phyloP scores from a whole-genome alignment of 1,140 invertebrate species.

The Cydia strobilella region DNA sequence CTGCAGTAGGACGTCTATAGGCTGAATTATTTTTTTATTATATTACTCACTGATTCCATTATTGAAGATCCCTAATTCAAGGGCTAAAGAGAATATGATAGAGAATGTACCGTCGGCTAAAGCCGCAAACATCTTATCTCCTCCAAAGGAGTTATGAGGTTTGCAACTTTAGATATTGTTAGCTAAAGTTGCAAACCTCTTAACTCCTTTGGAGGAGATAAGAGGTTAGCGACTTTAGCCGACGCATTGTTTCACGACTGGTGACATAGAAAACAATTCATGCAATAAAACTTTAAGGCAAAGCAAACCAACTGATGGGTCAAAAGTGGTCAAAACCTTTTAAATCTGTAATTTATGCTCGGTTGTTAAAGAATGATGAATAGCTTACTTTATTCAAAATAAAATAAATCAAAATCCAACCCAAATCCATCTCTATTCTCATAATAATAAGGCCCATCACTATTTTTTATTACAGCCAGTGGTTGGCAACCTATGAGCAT shows the following conservation, averaged over 20 bases:
- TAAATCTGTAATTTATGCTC: slow-evolving; percentile 51
- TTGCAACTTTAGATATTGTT: too few species aligned
- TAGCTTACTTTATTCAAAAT: slow-evolving; percentile 37
- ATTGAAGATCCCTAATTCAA: too few species aligned
- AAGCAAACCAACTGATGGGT: slow-evolving; percentile 20
- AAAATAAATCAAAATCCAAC: not conserved
- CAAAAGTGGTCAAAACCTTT: slow-evolving; percentile 39
- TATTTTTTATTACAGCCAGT: not conserved
- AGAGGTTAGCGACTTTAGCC: too few species aligned
- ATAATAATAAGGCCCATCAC: not conserved
- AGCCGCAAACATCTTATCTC: too few species aligned
- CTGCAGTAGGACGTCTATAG: too few species aligned
- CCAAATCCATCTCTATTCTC: not conserved
- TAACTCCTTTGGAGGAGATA: too few species aligned
- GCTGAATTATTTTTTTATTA: too few species aligned
- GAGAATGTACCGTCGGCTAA: too few species aligned
- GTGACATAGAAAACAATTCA: not conserved
- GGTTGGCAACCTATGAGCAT: slow-evolving; percentile 35
- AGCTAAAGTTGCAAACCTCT: too few species aligned
- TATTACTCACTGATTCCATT: too few species aligned
- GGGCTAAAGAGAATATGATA: too few species aligned
- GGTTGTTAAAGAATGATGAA: slow-evolving; percentile 51
- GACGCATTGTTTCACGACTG: not conserved
- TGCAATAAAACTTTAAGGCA: not conserved
- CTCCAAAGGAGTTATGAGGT: too few species aligned